Evolutionary conservation across 1,140 invertebrate species (phyloP).

Genomic region (Globodera rostochiensis): DNA sequence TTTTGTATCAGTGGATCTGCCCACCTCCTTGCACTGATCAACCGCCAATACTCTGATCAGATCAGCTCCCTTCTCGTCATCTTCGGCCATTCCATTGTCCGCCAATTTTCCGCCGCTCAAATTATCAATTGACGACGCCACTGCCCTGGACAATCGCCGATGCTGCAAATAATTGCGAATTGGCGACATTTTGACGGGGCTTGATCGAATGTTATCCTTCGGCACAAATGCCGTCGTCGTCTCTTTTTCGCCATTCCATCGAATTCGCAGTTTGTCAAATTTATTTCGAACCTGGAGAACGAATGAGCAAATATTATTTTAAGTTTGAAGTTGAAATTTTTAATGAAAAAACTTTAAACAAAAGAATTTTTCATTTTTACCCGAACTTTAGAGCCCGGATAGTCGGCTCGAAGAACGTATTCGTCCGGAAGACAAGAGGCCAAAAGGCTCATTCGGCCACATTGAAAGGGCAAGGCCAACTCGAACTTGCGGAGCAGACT

Average conservation of each 20-base stretch:
- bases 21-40: constrained; percentile 15
- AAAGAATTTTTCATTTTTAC: constrained; percentile 14
- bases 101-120: background rate
- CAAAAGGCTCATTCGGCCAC: constrained; percentile 81
- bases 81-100: background rate
- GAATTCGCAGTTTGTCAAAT: constrained; percentile 41
- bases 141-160: constrained; percentile 25
- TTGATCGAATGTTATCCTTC: background rate
- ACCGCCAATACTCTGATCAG: constrained; percentile 10
- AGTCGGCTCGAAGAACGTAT: constrained; percentile 71
- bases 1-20: background rate
- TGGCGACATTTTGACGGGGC: constrained; percentile 33
- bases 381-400: constrained; percentile 63
- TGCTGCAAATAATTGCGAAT: constrained; percentile 39
- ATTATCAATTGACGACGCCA: constrained; percentile 18
- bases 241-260: constrained; percentile 5
- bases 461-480: constrained; percentile 92
- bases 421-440: constrained; percentile 87
- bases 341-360: constrained; percentile 24
- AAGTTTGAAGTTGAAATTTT: too few species aligned
- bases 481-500: constrained; percentile 94
- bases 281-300: constrained; percentile 42
- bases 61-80: background rate
- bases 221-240: background rate
- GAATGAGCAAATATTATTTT: background rate